Conservation (phyloP, 2,797 vertebrate species). For the Peromyscus attwateri region DNA sequence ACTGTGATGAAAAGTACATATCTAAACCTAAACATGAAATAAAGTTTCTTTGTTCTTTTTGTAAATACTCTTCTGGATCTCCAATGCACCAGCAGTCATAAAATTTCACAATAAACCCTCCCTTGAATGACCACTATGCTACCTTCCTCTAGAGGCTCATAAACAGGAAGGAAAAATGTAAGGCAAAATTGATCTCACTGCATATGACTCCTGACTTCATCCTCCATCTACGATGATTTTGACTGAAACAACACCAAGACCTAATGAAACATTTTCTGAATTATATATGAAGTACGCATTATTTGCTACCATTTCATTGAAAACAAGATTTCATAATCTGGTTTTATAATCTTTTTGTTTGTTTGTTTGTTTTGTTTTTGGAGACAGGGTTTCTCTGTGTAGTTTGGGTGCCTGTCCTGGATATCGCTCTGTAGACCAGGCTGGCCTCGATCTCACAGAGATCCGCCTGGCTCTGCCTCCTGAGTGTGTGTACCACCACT, state of each 20-base stretch:
- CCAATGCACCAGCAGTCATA: background rate
- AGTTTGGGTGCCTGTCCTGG: too few species aligned
- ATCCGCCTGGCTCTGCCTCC: too few species aligned
- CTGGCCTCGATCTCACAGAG: too few species aligned
- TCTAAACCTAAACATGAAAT: background rate
- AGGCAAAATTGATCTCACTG: background rate
- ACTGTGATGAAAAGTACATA: background rate
- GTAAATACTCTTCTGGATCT: background rate
- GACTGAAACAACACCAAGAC: background rate
- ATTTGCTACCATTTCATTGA: background rate
- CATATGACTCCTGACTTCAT: background rate
- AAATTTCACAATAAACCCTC: background rate
- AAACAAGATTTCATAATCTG: background rate
- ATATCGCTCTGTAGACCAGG: too few species aligned
- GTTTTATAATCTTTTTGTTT: background rate
- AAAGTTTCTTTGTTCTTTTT: background rate
- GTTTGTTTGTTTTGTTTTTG: too few species aligned
- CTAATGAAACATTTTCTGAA: background rate
- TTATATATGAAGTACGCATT: background rate
- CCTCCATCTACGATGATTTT: background rate
- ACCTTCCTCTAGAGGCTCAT: background rate
- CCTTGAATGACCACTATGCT: background rate
- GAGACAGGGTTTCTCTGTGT: too few species aligned
- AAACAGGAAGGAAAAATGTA: background rate
- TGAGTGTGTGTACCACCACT: too few species aligned